phyloP scores from a whole-genome alignment of 2,888 invertebrate genomes.

The Auanema sp. region DNA sequence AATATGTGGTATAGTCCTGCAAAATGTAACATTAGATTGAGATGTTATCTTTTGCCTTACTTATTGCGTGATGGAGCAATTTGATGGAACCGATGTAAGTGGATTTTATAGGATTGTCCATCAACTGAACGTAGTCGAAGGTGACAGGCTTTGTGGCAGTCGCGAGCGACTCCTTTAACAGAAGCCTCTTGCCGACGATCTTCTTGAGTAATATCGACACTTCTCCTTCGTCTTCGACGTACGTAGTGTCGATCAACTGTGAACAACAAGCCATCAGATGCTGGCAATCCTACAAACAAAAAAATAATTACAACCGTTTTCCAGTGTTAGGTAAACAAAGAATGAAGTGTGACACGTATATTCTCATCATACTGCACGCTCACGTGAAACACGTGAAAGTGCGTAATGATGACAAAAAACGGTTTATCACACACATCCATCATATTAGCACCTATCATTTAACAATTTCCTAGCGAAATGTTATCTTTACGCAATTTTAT shows the following conservation, averaged over 20 bases:
- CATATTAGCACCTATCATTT: too few species aligned
- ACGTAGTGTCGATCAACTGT: constrained; percentile 35
- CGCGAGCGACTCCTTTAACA: constrained; percentile 46
- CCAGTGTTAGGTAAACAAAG: neutral
- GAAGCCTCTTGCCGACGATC: constrained; percentile 13
- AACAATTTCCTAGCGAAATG: too few species aligned
- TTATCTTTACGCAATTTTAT: too few species aligned
- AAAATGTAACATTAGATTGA: constrained; percentile 12
- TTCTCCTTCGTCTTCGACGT: constrained; percentile 24
- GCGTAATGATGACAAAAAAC: neutral
- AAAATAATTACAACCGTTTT: too few species aligned
- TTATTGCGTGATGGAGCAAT: constrained; percentile 33
- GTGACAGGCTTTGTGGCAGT: constrained; percentile 51
- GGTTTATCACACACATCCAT: too few species aligned
- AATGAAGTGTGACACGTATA: neutral
- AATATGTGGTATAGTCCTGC: constrained; percentile 29
- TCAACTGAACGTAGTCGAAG: constrained; percentile 44
- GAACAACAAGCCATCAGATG: constrained; percentile 24
- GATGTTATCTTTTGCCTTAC: constrained; percentile 14
- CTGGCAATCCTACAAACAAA: constrained; percentile 21
- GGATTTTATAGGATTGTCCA: constrained; percentile 31
- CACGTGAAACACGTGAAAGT: neutral
- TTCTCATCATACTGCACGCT: neutral
- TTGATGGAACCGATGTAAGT: constrained; percentile 40
- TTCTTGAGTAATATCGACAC: constrained; percentile 16